phyloP scores from a whole-genome alignment of 2,113 vertebrate genomes.

The Tautogolabrus adspersus region DNA sequence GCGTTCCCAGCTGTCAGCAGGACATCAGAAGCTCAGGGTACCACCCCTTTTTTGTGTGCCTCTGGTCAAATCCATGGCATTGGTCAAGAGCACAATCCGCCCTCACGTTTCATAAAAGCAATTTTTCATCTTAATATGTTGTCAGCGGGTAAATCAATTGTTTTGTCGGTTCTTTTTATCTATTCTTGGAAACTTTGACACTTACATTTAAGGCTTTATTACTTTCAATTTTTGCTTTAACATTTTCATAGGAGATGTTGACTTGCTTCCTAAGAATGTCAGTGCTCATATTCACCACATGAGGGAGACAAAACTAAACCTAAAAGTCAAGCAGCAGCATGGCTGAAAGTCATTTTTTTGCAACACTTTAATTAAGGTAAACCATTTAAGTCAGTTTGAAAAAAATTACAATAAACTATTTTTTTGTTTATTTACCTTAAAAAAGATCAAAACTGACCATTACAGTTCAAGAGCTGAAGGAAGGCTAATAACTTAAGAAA shows the following conservation, averaged over 20 bases:
- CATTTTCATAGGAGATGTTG: not conserved
- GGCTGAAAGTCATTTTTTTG: not conserved
- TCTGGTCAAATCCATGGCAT: constrained; percentile 44
- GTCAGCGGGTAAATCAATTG: not conserved
- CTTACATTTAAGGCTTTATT: not conserved
- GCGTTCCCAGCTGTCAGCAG: constrained; percentile 62
- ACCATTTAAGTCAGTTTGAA: not conserved
- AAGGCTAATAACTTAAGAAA: no score
- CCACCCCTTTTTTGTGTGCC: constrained; percentile 14
- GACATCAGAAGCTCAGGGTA: constrained; percentile 23
- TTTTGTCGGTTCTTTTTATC: no score
- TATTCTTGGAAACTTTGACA: no score
- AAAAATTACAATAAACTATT: not conserved
- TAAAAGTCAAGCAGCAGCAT: not conserved
- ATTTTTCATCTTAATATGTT: not conserved
- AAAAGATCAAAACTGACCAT: no score
- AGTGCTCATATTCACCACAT: constrained; percentile 53
- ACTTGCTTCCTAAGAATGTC: not conserved
- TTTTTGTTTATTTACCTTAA: no score
- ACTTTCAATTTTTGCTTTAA: not conserved
- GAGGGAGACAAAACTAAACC: constrained; percentile 66
- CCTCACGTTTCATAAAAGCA: not conserved
- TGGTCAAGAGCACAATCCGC: constrained; percentile 59
- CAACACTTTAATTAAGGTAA: not conserved
- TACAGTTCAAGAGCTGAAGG: no score